Evolutionary conservation across 2,888 invertebrate genomes (phyloP), one percentile per base, ranked within the genome.

Genomic region (Cosmopolites sordidus): DNA sequence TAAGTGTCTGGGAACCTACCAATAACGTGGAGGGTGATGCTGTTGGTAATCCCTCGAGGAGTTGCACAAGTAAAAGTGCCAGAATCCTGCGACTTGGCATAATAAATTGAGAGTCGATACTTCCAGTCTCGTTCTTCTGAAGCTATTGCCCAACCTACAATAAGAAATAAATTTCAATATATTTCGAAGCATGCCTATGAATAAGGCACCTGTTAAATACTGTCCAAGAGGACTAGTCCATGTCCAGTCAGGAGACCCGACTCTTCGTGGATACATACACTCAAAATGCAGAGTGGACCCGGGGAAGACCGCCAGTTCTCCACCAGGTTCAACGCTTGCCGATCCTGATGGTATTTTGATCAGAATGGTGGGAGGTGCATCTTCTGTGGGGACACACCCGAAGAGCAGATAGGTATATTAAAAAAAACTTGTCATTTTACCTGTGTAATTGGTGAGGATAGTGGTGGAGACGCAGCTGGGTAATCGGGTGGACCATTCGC

Each of bases 391-490:
- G 8, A 22, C 22, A 22, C 22, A 5, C 8, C 8, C 22, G 22
- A 3, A 8, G 22, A 5, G 22, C 8, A 22, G n/a, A n/a, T 29
- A 6, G 6, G 29, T 11, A n/a, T n/a, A n/a, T n/a, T n/a, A 18
- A 42, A 12, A 42, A 8, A 16, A 42, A 42, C 8, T 17, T n/a
- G 4, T 14, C n/a, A 12, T 4, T 38, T 38, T 73, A 88, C 89
- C 86, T 65, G 91, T 89, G 73, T 89, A 92, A 74, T 92, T 92
- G 37, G 90, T 89, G 60, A 92, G 78, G 33, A 89, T 77, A 1
- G 89, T 89, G 18, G 92, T 92, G n/a, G 90, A 88, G 27, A 89
- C 86, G 69, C 92, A 92, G 56, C 86, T 84, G 1, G 92, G 92
- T 68, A 89, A 76, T 60, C 82, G 82, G 1, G 86, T 82, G 16